Base-by-base conservation (phyloP, 2,888 invertebrate genomes). In the Lithophane leautieri region DNA sequence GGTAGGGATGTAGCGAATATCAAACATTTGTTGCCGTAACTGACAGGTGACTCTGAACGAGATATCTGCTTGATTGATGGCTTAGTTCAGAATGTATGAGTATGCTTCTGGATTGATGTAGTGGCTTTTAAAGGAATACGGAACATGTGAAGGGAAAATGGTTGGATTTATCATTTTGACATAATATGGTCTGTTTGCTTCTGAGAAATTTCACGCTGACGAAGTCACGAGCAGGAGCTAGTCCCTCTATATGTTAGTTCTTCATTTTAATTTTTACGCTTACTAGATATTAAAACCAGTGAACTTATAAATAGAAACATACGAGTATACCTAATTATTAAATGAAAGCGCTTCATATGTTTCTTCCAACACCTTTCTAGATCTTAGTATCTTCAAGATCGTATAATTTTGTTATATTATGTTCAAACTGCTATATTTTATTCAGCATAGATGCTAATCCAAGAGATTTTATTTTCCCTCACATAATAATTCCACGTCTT, bases 21-120 rank as follows among this genome's bases (percentile, higher is more conserved):
- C 85, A 81, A 86, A 79, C 81, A 70, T 81, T 79, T 73, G 71
- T 52, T 82, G 47, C 11, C 19, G 40, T 70, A 70, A 69, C 73
- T 77, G 87, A 78, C 85, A 67, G 75, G 66, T 82, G 76, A 67
- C 74, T 66, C 40, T 40, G 60, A 25, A 34, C 44, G 56, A 77
- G 81, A 78, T 84, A 73, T 56, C 58, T 14, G 12, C 40, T 63
- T 84, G 87, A 84, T 86, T 79, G 79, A 84, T 86, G 62, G 68
- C 62, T 71, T 62, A 28, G 66, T 71, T 78, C 70, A 68, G 70
- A 76, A 85, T 85, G 42, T 76, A 42, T 61, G 66, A 34, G 62
- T 58, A 16, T 61, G 40, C 42, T 60, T 44, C 16, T 47, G 40
- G 50, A 71, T 70, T 85, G 80, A 84, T 79, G 19, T 54, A 72